Base-by-base conservation (phyloP, 2,113 vertebrate species). In the Isurus oxyrinchus region DNA sequence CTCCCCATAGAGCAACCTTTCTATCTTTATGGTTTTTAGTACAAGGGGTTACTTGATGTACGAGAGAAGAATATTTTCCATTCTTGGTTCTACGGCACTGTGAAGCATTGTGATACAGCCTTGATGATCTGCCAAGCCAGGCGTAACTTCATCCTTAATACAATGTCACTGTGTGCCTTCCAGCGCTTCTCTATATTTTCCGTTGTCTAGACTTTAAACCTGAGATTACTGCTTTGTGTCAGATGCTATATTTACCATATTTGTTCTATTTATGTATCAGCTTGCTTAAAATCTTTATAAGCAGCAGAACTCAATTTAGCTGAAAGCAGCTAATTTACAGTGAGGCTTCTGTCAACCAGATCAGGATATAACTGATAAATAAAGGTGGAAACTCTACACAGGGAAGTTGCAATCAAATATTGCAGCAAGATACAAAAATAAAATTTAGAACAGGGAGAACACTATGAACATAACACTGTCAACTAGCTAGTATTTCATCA, bases 31-130 rank as follows among this genome's bases (percentile, higher is more conserved):
- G 25, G 44, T 35, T 44, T 55, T 44, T 72, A 16, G 40, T 95
- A 72, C 94, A 72, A 72, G 49, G 67, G 94, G 40, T 69, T 95
- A 69, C 40, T 95, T 95, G 94, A 95, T 95, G 67, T 72, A 76
- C 2, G 40, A 55, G 94, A 31, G 27, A 95, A 27, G 94, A 95
- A 55, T 95, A 55, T 76, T 95, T 95, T 95, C 94, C 66, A 95
- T 67, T 95, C 14, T 55, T 55, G 49, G 44, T 21, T 72, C 66
- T 31, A 6, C 35, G 66, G 69, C 55, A 59, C 49, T 95, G 14
- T 44, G 31, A 16, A 14, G 31, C 67, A 53, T 69, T 72, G 31
- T 72, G 66, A 72, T 63, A 72, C 49, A 31, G 10, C 66, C 25
- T 72, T 35, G 11, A 72, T 95, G 67, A 95, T 95, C 49, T 76